Base-by-base conservation (phyloP, 2,888 invertebrate genomes). In the Philonicus albiceps region DNA sequence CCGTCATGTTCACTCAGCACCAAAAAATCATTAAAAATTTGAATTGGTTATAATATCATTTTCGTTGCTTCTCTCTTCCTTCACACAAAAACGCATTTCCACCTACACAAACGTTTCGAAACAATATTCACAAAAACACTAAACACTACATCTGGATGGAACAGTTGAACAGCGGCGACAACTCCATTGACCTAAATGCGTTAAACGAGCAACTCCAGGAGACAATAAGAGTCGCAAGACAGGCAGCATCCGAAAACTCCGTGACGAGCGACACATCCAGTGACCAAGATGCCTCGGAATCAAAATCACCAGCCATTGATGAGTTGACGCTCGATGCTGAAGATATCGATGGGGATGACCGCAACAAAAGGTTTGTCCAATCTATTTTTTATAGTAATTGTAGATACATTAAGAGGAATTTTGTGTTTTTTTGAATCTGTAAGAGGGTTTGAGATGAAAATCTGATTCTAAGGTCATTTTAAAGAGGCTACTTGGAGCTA, bases 281-380 rank as follows among this genome's bases (percentile, higher is more conserved):
- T 88, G 89, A 88, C 89, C 89, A 91, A 88, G 91, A 94, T 80
- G 93, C 94, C 31, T 94, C 95, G 81, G 94, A 94, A 89, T 94
- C 94, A 89, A 94, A 94, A 90, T 93, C 93, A 84, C 94, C 95
- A 87, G 93, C 94, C 90, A 94, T 96, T 89, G 95, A 95, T 90
- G 95, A 96, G 90, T 94, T 96, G 90, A 93, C 94, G 3, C 93
- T 96, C 89, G 95, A 95, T 89, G 95, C 96, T 90, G 93, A 94
- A 86, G 96, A 96, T 89, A 93, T 93, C 90, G 94, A 94, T 88
- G 96, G 92, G 90, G 95, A 95, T 90, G 96, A 96, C 92, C 94
- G 97, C 90, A 96, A 96, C 92, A 97, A 97, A 92, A 94, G 97
- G 93, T 93, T 88, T 30, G 31, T 27, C 11, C 11, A 11, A 8